phyloP scores from a whole-genome alignment of 2,888 invertebrate genomes.

The Barypeithes pellucidus region DNA sequence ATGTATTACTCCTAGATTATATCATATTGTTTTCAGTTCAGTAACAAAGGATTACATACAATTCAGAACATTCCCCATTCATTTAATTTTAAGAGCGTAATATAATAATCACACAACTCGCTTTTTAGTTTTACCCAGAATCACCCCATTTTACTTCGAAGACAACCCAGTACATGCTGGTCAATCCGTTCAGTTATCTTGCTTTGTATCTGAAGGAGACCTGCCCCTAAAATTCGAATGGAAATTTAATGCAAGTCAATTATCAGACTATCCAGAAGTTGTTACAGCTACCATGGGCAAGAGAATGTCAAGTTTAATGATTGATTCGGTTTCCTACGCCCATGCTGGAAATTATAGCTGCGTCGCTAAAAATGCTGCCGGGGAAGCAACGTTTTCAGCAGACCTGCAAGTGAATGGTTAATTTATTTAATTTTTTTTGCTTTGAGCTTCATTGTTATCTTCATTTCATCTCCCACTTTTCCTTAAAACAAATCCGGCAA shows the following conservation, averaged over 20 bases:
- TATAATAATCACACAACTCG: too few relatives aligned
- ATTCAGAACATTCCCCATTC: too few relatives aligned
- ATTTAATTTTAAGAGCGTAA: too few relatives aligned
- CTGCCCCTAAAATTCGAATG: slow-evolving; percentile 76
- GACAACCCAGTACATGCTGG: slow-evolving; percentile 76
- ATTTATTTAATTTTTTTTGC: slow-evolving; percentile 12
- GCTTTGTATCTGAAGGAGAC: slow-evolving; percentile 79
- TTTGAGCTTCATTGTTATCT: not conserved
- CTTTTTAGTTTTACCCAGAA: slow-evolving; percentile 76
- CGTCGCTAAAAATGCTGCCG: slow-evolving; percentile 73
- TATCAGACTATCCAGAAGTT: slow-evolving; percentile 63
- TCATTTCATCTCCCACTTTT: not conserved
- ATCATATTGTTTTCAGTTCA: too few relatives aligned
- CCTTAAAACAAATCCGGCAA: not conserved
- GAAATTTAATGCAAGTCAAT: slow-evolving; percentile 73
- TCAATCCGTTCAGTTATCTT: slow-evolving; percentile 77
- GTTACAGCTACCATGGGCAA: slow-evolving; percentile 63
- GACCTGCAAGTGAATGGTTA: slow-evolving; percentile 82
- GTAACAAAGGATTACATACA: too few relatives aligned
- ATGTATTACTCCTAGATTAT: too few relatives aligned
- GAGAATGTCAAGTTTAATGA: slow-evolving; percentile 76
- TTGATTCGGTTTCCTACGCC: slow-evolving; percentile 77
- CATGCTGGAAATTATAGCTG: slow-evolving; percentile 86
- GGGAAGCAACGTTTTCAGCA: slow-evolving; percentile 61
- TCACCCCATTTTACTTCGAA: slow-evolving; percentile 78